phyloP scores from a whole-genome alignment of 2,888 invertebrate genomes.

The Dysmachus trigonus region DNA sequence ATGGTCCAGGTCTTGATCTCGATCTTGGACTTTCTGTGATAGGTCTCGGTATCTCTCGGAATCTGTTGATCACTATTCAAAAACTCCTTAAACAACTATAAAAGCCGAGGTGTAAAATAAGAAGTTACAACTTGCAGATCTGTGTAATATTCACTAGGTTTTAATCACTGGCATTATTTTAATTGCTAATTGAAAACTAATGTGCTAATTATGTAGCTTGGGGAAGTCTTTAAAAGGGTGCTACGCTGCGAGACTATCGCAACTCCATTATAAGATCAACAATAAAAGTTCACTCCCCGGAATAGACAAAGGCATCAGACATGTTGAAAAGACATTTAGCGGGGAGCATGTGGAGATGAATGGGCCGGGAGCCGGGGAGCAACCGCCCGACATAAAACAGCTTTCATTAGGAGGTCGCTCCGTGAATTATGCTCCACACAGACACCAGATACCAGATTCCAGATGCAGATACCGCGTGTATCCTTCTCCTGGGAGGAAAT shows the following conservation, averaged over 20 bases:
- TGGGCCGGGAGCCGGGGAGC: neutral
- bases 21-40: too few species aligned
- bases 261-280: neutral
- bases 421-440: neutral
- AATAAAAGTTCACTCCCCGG: neutral
- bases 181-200: neutral
- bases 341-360: neutral
- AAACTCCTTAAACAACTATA: too few species aligned
- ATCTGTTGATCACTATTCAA: too few species aligned
- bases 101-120: too few species aligned
- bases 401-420: neutral
- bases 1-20: too few species aligned
- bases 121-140: too few species aligned
- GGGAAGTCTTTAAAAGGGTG: neutral
- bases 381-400: neutral
- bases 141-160: too few species aligned
- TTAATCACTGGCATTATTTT: too few species aligned
- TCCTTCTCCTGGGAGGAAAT: conserved; percentile 30
- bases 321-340: conserved; percentile 1
- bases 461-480: neutral
- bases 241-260: neutral
- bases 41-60: too few species aligned
- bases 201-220: neutral
- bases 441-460: neutral
- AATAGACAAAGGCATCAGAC: neutral